Conservation (phyloP, 92 coral and sea anemone genomes). For the Epizoanthus stellaris region DNA sequence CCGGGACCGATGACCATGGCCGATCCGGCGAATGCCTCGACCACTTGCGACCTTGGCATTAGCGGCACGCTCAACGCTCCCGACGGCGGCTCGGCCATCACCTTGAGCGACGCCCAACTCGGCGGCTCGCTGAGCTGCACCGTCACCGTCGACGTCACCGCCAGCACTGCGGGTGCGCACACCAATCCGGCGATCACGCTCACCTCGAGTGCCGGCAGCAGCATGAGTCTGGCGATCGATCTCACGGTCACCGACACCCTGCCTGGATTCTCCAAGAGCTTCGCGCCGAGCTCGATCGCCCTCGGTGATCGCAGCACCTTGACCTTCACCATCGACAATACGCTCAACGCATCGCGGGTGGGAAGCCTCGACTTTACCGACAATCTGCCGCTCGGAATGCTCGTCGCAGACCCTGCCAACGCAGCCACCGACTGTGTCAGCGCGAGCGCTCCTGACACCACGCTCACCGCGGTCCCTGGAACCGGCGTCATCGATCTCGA, state of each 20-base stretch:
- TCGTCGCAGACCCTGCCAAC: background rate
- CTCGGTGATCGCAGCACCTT: background rate
- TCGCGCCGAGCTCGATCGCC: background rate
- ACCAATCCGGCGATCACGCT: background rate
- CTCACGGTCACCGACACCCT: background rate
- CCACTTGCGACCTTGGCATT: too few relatives aligned
- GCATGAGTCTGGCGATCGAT: background rate
- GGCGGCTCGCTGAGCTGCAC: too few relatives aligned
- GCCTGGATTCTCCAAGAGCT: background rate
- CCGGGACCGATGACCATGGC: too few relatives aligned
- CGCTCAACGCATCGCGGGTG: background rate
- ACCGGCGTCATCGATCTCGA: background rate
- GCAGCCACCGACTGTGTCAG: background rate
- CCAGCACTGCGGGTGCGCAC: background rate
- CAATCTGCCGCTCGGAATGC: background rate
- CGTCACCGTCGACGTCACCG: constrained; percentile 4
- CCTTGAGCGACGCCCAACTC: too few relatives aligned
- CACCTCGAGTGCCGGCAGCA: background rate
- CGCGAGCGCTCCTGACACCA: background rate
- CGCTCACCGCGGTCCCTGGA: background rate
- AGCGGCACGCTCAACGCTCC: too few relatives aligned
- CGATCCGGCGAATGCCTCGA: too few relatives aligned
- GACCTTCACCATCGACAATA: background rate
- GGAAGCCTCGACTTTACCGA: background rate
- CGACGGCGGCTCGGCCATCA: too few relatives aligned